Conservation (phyloP, 2,888 invertebrate species). For the Deilephila porcellus region DNA sequence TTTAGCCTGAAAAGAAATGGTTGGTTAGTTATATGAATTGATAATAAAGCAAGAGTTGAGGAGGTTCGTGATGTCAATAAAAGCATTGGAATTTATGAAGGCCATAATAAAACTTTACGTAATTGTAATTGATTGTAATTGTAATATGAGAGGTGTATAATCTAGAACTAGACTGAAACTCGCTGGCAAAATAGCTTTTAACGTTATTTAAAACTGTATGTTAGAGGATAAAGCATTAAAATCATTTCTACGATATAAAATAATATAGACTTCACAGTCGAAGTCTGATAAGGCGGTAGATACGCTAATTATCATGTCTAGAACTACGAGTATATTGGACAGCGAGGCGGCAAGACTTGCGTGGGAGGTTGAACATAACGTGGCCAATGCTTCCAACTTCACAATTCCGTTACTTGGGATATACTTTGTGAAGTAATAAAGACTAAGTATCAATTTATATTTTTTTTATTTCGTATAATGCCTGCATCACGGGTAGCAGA, state of each 20-base stretch:
- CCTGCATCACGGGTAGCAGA: neutral
- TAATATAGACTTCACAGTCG: neutral
- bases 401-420: neutral
- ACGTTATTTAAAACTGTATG: neutral
- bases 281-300: constrained; percentile 1
- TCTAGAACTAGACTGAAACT: too few relatives aligned
- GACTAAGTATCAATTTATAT: too few relatives aligned
- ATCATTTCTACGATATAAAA: neutral
- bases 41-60: too few relatives aligned
- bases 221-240: neutral
- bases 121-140: too few relatives aligned
- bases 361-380: constrained; percentile 11
- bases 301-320: constrained; percentile 10
- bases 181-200: too few relatives aligned
- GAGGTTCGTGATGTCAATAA: too few relatives aligned
- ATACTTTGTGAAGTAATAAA: too few relatives aligned
- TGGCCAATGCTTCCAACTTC: neutral
- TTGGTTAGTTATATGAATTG: neutral
- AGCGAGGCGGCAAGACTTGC: constrained; percentile 2
- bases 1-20: constrained; percentile 56
- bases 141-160: too few relatives aligned
- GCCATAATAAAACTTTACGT: neutral
- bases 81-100: neutral
- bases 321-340: constrained; percentile 15
- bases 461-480: too few relatives aligned